Conservation (phyloP, 2,888 invertebrate species). For the Limnephilus marmoratus region DNA sequence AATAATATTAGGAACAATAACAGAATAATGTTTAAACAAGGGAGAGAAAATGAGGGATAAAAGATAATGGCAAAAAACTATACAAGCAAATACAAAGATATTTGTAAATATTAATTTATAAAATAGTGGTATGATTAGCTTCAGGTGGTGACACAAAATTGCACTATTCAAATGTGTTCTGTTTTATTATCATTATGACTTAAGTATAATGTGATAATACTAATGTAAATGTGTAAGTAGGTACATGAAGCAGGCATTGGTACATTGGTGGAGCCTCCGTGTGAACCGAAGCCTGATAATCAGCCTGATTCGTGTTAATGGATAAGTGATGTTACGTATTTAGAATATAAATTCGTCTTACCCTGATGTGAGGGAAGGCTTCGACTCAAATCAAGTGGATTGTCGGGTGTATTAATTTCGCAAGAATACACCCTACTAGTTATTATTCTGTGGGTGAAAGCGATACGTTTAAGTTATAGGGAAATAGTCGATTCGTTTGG, state of each 20-base stretch:
- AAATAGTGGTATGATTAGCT: neutral
- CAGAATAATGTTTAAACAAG: no score
- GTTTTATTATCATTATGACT: neutral
- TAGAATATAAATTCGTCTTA: conserved; percentile 18
- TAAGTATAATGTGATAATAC: neutral
- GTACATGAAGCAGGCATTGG: neutral
- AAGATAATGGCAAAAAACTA: no score
- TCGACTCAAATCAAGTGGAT: conserved; percentile 21
- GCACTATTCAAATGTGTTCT: neutral
- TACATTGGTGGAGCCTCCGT: neutral
- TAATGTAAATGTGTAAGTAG: neutral
- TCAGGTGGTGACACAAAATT: neutral
- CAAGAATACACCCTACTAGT: neutral
- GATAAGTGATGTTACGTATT: conserved; percentile 45
- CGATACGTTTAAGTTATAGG: neutral
- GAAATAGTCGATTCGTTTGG: neutral
- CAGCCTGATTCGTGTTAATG: conserved; percentile 41
- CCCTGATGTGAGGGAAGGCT: neutral
- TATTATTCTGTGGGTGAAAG: neutral
- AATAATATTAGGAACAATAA: no score
- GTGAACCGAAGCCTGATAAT: conserved; percentile 41
- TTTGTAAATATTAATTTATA: no score
- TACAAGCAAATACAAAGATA: no score
- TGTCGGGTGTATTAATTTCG: neutral
- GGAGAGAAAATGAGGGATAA: no score